Conservation (phyloP, 2,888 invertebrate species). For the Gymnoscelis rufifasciata region DNA sequence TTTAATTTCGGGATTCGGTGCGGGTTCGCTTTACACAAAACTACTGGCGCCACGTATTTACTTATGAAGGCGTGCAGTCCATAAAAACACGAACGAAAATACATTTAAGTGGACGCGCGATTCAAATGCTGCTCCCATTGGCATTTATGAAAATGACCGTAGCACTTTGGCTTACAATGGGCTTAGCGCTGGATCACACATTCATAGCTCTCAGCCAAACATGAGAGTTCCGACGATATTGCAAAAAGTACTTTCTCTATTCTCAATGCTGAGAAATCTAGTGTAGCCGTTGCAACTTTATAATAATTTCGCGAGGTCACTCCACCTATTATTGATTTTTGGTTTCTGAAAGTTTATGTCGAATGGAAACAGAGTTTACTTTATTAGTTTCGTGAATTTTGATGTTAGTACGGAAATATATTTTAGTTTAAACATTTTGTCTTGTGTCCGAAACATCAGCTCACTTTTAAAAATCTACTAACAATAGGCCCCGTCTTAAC, state of each 20-base stretch:
- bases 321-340: conserved; percentile 13
- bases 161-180: conserved; percentile 2
- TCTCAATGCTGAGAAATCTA: conserved; percentile 8
- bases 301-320: conserved; percentile 21
- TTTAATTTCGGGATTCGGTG: too few relatives aligned
- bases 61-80: too few relatives aligned
- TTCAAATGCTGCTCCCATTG: neutral
- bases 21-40: too few relatives aligned
- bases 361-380: too few relatives aligned
- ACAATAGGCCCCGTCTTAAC: too few relatives aligned
- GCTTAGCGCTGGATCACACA: conserved; percentile 5
- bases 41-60: too few relatives aligned
- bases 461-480: too few relatives aligned
- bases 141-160: neutral
- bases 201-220: conserved; percentile 11
- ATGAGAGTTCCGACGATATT: conserved; percentile 6
- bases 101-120: neutral
- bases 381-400: conserved; percentile 5
- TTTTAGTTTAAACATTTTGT: too few relatives aligned
- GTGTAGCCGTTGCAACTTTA: conserved; percentile 21
- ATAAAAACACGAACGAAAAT: neutral
- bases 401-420: conserved; percentile 1
- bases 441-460: too few relatives aligned
- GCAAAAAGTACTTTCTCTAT: conserved; percentile 13
- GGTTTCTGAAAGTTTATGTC: conserved; percentile 1